Evolutionary conservation across 2,888 invertebrate species (phyloP).

Genomic region (Neoitamus cyanurus): DNA sequence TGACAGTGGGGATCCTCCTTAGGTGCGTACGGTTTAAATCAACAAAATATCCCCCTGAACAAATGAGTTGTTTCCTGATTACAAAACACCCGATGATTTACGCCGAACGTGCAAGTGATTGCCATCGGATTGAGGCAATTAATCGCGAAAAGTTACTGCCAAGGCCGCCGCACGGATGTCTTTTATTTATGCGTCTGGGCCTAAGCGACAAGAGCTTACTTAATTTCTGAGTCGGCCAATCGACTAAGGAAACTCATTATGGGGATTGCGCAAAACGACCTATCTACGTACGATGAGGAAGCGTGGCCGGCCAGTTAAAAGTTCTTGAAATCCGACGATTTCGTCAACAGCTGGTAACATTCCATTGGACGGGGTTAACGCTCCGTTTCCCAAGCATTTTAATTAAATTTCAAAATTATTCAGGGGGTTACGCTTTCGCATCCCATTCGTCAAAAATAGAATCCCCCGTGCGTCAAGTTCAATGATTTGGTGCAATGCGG

Average conservation of each 20-base stretch:
- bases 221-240: neutral
- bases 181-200: neutral
- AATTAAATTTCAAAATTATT: neutral
- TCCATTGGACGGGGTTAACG: neutral
- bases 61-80: constrained; percentile 28
- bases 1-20: neutral
- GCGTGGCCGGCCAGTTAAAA: neutral
- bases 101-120: constrained; percentile 10
- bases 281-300: neutral
- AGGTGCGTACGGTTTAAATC: neutral
- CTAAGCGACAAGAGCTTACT: neutral
- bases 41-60: neutral
- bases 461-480: neutral
- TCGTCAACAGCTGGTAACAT: neutral
- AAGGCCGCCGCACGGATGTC: neutral
- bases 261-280: neutral
- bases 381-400: neutral
- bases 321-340: neutral
- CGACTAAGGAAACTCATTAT: neutral
- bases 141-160: constrained; percentile 35
- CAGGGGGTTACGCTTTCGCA: neutral
- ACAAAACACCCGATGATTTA: constrained; percentile 11
- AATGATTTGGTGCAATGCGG: neutral
- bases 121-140: constrained; percentile 4
- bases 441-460: neutral